Conservation (phyloP, 2,888 invertebrate genomes). For the Bimastos eiseni region DNA sequence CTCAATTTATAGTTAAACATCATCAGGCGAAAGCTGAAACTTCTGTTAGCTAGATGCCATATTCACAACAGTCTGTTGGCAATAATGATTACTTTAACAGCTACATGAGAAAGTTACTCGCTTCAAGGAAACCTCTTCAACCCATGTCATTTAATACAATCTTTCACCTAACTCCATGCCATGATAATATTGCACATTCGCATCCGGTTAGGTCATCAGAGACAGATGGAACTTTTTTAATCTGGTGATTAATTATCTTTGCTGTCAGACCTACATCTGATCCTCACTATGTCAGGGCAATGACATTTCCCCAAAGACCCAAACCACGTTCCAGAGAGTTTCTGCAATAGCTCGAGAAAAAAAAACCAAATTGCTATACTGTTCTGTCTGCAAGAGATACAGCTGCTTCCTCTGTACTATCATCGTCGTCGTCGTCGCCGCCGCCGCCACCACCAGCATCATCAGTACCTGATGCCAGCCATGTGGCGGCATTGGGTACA, state of each 20-base stretch:
- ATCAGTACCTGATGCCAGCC: too few relatives aligned
- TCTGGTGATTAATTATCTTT: not conserved
- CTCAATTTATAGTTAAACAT: not conserved
- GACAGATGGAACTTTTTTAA: not conserved
- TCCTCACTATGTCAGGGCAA: not conserved
- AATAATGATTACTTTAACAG: not conserved
- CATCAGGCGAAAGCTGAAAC: not conserved
- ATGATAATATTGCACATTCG: not conserved
- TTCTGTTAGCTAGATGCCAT: not conserved
- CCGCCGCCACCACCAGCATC: too few relatives aligned
- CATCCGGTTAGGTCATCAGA: not conserved
- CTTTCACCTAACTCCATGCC: not conserved
- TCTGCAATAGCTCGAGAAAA: too few relatives aligned
- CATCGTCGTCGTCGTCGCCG: too few relatives aligned
- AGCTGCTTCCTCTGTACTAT: too few relatives aligned
- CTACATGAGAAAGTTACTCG: not conserved
- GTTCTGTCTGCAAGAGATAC: too few relatives aligned
- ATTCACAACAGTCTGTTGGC: not conserved
- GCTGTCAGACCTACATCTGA: not conserved
- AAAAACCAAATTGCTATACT: too few relatives aligned
- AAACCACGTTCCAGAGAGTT: not conserved
- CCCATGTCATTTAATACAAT: not conserved
- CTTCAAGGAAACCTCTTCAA: not conserved
- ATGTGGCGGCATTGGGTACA: too few relatives aligned
- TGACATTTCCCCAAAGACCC: not conserved